Conservation (phyloP, 2,888 invertebrate genomes). For the Anoplius nigerrimus region DNA sequence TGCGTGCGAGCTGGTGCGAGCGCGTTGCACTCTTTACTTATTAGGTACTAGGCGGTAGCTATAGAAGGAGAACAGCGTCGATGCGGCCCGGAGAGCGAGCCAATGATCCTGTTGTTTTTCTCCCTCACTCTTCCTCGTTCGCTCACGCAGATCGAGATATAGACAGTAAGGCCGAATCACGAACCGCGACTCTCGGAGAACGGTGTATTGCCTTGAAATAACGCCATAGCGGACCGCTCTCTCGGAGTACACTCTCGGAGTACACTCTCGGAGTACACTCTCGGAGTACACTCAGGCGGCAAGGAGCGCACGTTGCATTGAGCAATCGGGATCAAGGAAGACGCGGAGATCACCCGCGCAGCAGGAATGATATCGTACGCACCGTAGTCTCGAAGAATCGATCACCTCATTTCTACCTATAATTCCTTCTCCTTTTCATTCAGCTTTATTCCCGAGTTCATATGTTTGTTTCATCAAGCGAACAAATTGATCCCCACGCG, state of each 20-base stretch:
- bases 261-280: constrained; percentile 26
- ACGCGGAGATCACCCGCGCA: too few relatives aligned
- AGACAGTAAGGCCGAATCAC: constrained; percentile 52
- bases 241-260: constrained; percentile 26
- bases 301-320: constrained; percentile 17
- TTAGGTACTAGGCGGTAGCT: constrained; percentile 9
- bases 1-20: too few relatives aligned
- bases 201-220: constrained; percentile 52
- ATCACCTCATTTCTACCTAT: too few relatives aligned
- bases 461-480: too few relatives aligned
- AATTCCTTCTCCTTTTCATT: too few relatives aligned
- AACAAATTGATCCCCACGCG: too few relatives aligned
- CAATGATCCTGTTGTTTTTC: constrained; percentile 5
- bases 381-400: too few relatives aligned
- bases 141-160: constrained; percentile 32
- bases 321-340: constrained; percentile 15
- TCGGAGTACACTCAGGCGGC: constrained; percentile 24
- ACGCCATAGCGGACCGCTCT: constrained; percentile 12
- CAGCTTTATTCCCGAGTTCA: too few relatives aligned
- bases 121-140: constrained; percentile 8
- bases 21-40: constrained; percentile 13
- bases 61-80: constrained; percentile 16
- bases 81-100: constrained; percentile 19
- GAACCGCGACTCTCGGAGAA: constrained; percentile 38
- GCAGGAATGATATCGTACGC: too few relatives aligned